Conservation (phyloP, 2,888 invertebrate species). For the Gymnosoma rotundatum region DNA sequence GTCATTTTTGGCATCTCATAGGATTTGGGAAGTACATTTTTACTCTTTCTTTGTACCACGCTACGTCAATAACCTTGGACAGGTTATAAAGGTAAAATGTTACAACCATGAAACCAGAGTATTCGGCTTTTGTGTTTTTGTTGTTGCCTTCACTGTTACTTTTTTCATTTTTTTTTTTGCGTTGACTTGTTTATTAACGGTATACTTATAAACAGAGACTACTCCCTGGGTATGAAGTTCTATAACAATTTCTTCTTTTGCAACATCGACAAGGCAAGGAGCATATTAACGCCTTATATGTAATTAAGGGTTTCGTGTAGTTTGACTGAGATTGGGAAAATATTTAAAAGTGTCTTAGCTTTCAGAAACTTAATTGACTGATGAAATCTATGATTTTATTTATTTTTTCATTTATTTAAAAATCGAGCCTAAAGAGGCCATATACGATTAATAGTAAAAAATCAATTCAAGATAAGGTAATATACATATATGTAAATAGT, state of each 20-base stretch:
- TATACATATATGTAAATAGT: too few relatives aligned
- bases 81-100: constrained; percentile 2
- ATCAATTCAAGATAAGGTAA: too few relatives aligned
- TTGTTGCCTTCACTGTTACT: too few relatives aligned
- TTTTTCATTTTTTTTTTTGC: background rate
- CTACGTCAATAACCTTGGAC: too few relatives aligned
- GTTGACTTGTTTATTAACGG: background rate
- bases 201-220: constrained; percentile 3
- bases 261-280: constrained; percentile 34
- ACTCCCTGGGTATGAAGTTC: constrained; percentile 4
- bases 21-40: constrained; percentile 18
- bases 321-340: too few relatives aligned
- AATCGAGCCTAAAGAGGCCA: too few relatives aligned
- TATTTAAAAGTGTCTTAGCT: too few relatives aligned
- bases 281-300: constrained; percentile 7
- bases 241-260: constrained; percentile 27
- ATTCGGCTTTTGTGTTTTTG: background rate
- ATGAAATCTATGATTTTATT: too few relatives aligned
- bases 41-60: background rate
- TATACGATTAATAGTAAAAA: too few relatives aligned
- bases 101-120: background rate
- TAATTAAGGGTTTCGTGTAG: too few relatives aligned
- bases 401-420: too few relatives aligned
- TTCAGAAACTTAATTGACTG: too few relatives aligned
- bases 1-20: constrained; percentile 42